These are phyloP conservation scores for Halesus radiatus DNA, from an alignment of 1,140 invertebrate genomes.

Conservation along the genomic window DNA sequence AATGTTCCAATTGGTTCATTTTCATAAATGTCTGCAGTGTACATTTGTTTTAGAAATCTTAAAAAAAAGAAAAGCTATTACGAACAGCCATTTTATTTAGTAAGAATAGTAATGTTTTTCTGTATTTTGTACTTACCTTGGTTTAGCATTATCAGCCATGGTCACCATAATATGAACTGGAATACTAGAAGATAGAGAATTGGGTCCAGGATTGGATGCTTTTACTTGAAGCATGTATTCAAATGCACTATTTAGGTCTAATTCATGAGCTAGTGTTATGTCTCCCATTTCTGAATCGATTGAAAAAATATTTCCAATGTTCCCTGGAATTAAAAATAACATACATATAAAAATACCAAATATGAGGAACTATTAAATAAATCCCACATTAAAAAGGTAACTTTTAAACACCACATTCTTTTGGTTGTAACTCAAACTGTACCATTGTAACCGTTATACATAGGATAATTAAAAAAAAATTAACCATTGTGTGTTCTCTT, in stretches of 20 bases:
- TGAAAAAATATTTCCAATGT: constrained; percentile 84
- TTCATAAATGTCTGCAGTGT: constrained; percentile 81
- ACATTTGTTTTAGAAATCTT: constrained; percentile 52
- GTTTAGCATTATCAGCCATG: constrained; percentile 88
- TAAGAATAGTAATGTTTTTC: too few species aligned
- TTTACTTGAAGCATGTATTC: constrained; percentile 86
- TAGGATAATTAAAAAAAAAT: too few species aligned
- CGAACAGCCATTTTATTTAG: background rate
- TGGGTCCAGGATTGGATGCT: constrained; percentile 83
- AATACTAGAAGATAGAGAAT: constrained; percentile 79
- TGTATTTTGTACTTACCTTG: constrained; percentile 60
- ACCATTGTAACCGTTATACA: too few species aligned
- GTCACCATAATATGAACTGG: constrained; percentile 88
- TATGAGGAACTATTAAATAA: too few species aligned
- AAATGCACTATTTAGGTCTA: constrained; percentile 77
- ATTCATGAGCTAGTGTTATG: constrained; percentile 77
- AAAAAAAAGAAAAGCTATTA: background rate
- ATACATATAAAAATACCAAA: too few species aligned
- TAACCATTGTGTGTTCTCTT: too few species aligned
- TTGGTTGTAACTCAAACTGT: too few species aligned
- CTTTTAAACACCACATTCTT: too few species aligned
- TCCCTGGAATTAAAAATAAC: constrained; percentile 68
- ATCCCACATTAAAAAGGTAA: too few species aligned
- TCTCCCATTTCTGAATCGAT: constrained; percentile 82
- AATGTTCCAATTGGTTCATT: constrained; percentile 82